A percentile compares a stretch with the other conserved stretches of the same genome.
Evolutionary conservation across 1,140 invertebrate genomes (phyloP).

Genomic region (Nasonia vitripennis): DNA sequence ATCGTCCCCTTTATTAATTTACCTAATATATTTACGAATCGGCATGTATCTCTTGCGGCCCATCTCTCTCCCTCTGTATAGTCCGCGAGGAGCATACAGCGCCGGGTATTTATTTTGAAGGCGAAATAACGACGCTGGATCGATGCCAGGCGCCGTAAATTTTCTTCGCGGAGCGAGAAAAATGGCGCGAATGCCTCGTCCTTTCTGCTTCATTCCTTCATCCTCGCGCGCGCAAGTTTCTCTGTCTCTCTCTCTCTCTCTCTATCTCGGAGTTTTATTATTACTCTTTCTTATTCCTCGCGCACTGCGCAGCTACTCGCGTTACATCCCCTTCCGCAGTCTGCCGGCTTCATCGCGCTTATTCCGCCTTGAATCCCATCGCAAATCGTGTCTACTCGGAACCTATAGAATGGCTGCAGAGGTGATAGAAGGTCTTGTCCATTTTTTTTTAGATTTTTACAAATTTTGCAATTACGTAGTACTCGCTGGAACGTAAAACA

Average conservation of each 20-base stretch:
- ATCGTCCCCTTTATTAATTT: constrained; percentile 39
- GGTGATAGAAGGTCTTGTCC: no score
- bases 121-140: constrained; percentile 73
- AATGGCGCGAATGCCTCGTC: constrained; percentile 70
- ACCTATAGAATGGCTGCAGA: no score
- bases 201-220: constrained; percentile 53
- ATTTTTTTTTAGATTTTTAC: no score
- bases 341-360: not conserved
- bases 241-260: constrained; percentile 25
- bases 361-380: not conserved
- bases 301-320: not conserved
- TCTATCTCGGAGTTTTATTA: no score
- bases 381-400: no score
- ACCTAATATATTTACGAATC: constrained; percentile 35
- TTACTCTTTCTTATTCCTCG: constrained; percentile 26
- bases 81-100: not conserved
- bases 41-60: not conserved
- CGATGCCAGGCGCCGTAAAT: constrained; percentile 72
- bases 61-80: not conserved
- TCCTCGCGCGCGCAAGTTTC: constrained; percentile 23
- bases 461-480: no score
- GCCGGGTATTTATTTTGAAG: constrained; percentile 71
- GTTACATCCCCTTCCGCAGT: not conserved
- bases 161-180: constrained; percentile 69
- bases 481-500: no score